These are phyloP conservation scores for Pluvianellus socialis DNA, from an alignment of 2,113 vertebrate species.

Conservation along the genomic window DNA sequence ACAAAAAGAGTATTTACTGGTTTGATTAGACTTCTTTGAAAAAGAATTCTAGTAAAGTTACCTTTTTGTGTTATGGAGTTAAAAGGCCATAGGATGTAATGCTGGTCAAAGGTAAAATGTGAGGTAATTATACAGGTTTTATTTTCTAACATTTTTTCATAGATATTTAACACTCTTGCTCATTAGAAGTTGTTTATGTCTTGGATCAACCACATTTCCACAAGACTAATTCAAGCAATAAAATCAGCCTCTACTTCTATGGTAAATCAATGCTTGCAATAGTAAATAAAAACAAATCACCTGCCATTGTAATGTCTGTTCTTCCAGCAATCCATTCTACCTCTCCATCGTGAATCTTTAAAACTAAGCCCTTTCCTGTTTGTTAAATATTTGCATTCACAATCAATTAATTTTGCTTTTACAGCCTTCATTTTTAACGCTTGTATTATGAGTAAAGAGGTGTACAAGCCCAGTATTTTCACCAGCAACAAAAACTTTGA, in stretches of 20 bases:
- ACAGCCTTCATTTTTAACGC: neutral
- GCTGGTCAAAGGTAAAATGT: neutral
- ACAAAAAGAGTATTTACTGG: neutral
- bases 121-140: neutral
- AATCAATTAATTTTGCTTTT: neutral
- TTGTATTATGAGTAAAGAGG: neutral
- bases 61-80: neutral
- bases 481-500: neutral
- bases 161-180: neutral
- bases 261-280: neutral
- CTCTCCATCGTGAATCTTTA: neutral
- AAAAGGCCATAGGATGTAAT: neutral
- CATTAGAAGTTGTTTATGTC: conserved; percentile 1
- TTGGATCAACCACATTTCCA: neutral
- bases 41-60: neutral
- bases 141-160: neutral
- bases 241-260: neutral
- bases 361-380: neutral
- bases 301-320: neutral
- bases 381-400: neutral
- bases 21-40: neutral
- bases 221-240: neutral
- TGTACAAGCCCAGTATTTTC: neutral
- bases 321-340: neutral
- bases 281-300: conserved; percentile 22